A percentile compares a stretch with the other conserved stretches of the same genome.
Evolutionary conservation across 2,113 vertebrate species (phyloP).

Genomic region (Colinus virginianus): DNA sequence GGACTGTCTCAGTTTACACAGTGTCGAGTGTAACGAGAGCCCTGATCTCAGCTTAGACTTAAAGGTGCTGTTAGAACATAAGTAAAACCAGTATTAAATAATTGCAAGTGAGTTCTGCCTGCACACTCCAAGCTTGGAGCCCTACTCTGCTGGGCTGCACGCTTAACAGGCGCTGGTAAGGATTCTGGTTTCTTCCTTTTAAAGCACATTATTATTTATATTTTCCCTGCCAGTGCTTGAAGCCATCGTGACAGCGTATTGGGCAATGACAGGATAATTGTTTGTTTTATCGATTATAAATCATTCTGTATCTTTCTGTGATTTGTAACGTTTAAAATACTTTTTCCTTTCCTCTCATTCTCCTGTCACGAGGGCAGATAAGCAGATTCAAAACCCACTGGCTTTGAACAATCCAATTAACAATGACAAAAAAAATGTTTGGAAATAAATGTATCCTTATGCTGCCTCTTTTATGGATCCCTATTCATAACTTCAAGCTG

Average conservation of each 20-base stretch:
- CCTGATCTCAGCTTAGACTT: neutral
- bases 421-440: conserved; percentile 8
- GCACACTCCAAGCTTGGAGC: neutral
- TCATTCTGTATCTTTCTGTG: conserved; percentile 54
- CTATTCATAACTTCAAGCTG: conserved; percentile 22
- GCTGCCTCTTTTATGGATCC: conserved; percentile 23
- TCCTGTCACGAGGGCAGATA: neutral
- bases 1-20: neutral
- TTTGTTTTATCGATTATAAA: conserved; percentile 78
- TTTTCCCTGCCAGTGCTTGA: conserved; percentile 3
- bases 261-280: conserved; percentile 75
- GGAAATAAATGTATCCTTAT: conserved; percentile 35
- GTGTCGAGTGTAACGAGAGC: neutral
- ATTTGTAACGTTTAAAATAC: conserved; percentile 63
- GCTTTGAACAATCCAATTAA: conserved; percentile 63
- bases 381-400: conserved; percentile 61
- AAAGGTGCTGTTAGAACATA: neutral
- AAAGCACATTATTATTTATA: conserved; percentile 25
- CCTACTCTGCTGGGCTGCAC: neutral
- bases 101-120: neutral
- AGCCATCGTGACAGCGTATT: conserved; percentile 45
- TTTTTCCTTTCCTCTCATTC: conserved; percentile 48
- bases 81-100: neutral
- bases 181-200: neutral
- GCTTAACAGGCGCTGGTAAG: neutral